phyloP scores from a whole-genome alignment of 2,797 vertebrate species.

The Gadopsis bispinosus region DNA sequence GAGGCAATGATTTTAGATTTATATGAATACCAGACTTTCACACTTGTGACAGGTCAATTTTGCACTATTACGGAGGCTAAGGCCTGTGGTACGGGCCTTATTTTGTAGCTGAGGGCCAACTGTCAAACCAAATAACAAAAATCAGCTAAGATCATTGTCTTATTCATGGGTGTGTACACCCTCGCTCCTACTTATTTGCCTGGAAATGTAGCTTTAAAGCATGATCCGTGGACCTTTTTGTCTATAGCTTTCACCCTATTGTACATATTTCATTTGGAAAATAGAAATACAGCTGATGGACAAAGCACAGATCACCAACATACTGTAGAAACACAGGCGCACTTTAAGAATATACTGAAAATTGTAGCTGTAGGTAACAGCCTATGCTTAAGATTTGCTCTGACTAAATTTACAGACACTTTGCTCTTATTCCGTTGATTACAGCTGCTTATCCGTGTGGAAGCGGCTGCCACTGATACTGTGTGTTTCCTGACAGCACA shows the following conservation, averaged over 20 bases:
- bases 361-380: constrained; percentile 11
- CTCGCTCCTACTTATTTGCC: constrained; percentile 22
- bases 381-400: constrained; percentile 29
- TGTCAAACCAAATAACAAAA: constrained; percentile 74
- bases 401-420: constrained; percentile 58
- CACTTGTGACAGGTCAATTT: constrained; percentile 82
- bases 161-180: constrained; percentile 32
- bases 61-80: constrained; percentile 71
- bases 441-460: constrained; percentile 73
- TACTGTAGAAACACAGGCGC: background rate
- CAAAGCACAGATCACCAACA: constrained; percentile 4
- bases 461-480: constrained; percentile 66
- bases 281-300: constrained; percentile 10
- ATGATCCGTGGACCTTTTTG: constrained; percentile 9
- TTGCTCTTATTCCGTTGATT: constrained; percentile 60
- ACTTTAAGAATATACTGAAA: constrained; percentile 10
- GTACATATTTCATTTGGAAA: constrained; percentile 20
- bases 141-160: constrained; percentile 59
- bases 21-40: constrained; percentile 76
- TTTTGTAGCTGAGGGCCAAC: constrained; percentile 62
- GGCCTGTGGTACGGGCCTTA: constrained; percentile 49
- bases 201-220: constrained; percentile 12
- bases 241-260: background rate
- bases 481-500: constrained; percentile 65
- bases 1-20: constrained; percentile 78